Percentiles rank a stretch among this genome's conserved stretches.
phyloP scores from a whole-genome alignment of 2,888 invertebrate genomes.

The Epistrophe grossulariae region DNA sequence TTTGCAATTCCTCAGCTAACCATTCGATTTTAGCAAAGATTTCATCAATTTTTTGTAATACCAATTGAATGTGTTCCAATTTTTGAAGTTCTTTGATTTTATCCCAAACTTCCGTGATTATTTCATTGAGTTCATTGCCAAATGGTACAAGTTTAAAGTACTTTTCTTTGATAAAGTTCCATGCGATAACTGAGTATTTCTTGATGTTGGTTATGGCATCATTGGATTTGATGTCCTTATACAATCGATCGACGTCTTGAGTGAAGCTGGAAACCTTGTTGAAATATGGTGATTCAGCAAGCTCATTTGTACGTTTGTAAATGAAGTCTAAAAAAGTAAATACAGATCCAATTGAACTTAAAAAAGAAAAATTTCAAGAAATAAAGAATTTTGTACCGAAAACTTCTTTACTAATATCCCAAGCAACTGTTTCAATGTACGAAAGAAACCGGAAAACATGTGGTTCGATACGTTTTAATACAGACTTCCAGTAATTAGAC shows the following conservation, averaged over 20 bases:
- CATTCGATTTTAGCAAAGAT: conserved; percentile 87
- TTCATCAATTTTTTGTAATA: conserved; percentile 86
- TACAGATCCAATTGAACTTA: conserved; percentile 32
- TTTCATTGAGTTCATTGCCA: conserved; percentile 87
- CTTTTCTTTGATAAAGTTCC: conserved; percentile 88
- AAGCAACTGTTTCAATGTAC: conserved; percentile 89
- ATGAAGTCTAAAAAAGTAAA: conserved; percentile 88
- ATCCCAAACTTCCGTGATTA: conserved; percentile 86
- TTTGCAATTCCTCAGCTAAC: conserved; percentile 90
- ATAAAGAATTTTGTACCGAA: conserved; percentile 83
- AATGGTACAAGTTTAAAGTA: conserved; percentile 89
- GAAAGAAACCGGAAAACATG: conserved; percentile 90
- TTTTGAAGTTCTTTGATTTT: conserved; percentile 87
- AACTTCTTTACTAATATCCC: conserved; percentile 90
- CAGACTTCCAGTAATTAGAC: conserved; percentile 89
- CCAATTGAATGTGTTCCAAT: conserved; percentile 86
- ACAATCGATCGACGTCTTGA: conserved; percentile 91
- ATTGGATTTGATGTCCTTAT: conserved; percentile 90
- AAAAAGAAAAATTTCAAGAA: not conserved
- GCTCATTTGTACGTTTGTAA: conserved; percentile 90
- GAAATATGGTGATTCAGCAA: conserved; percentile 92
- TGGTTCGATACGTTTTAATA: conserved; percentile 90
- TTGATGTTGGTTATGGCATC: conserved; percentile 91
- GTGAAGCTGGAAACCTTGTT: conserved; percentile 91
- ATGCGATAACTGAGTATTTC: conserved; percentile 89